These are phyloP conservation scores for Crypturellus undulatus DNA, from an alignment of 2,113 vertebrate species.

Conservation along the genomic window DNA sequence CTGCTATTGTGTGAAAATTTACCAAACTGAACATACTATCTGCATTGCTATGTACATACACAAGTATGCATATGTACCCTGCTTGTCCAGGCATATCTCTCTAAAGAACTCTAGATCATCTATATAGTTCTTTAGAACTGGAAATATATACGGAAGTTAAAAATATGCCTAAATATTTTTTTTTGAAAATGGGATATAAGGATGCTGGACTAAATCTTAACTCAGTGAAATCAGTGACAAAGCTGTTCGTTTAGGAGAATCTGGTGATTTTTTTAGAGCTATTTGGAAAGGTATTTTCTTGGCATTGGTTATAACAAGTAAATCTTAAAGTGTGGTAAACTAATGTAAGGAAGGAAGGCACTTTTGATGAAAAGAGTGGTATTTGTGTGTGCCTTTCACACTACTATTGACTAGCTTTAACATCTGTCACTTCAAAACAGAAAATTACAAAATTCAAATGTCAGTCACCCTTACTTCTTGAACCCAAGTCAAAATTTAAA, in stretches of 20 bases:
- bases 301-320: neutral
- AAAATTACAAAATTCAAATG: neutral
- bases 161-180: neutral
- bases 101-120: neutral
- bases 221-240: neutral
- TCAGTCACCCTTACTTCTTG: neutral
- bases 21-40: neutral
- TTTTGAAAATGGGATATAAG: neutral
- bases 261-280: neutral
- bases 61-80: neutral
- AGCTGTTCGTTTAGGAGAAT: neutral
- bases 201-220: neutral
- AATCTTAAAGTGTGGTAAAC: neutral
- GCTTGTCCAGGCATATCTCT: neutral
- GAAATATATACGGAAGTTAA: neutral
- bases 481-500: neutral
- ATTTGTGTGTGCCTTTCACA: neutral
- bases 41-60: neutral
- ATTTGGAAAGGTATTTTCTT: neutral
- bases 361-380: neutral
- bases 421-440: neutral
- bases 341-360: neutral
- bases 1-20: neutral
- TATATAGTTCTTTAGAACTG: neutral
- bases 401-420: neutral